Evolutionary conservation across 2,797 vertebrate species (phyloP).

Genomic region (Iguana delicatissima): DNA sequence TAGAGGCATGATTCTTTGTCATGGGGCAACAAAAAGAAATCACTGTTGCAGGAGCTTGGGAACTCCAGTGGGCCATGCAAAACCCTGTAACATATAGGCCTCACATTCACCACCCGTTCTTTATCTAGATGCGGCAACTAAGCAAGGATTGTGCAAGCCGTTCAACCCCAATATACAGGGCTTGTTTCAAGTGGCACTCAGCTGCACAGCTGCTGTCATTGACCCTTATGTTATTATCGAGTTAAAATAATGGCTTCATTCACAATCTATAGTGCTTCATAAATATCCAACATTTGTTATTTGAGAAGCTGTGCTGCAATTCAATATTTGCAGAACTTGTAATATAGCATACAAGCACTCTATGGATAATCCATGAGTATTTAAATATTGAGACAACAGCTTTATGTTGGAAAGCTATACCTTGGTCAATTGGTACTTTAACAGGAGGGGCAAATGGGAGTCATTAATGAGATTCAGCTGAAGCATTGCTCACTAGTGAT

Average conservation of each 20-base stretch:
- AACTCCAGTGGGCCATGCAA: too few species aligned
- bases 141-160: neutral
- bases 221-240: neutral
- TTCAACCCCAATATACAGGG: neutral
- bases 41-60: too few species aligned
- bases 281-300: constrained; percentile 21
- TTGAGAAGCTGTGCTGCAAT: constrained; percentile 5
- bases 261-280: constrained; percentile 22
- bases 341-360: constrained; percentile 5
- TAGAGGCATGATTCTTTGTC: too few species aligned
- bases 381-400: constrained; percentile 44
- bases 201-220: neutral
- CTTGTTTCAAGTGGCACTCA: neutral
- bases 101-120: neutral
- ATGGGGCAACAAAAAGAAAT: too few species aligned
- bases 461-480: constrained; percentile 39
- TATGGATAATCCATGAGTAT: constrained; percentile 41
- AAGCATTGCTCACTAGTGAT: constrained; percentile 7
- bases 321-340: constrained; percentile 34
- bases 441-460: neutral
- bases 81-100: neutral
- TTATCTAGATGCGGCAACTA: neutral
- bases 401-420: constrained; percentile 24
- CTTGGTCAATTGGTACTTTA: constrained; percentile 39
- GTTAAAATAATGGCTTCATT: constrained; percentile 24